Evolutionary conservation across 1,140 invertebrate species (phyloP), one percentile per base, ranked within the genome.

Genomic region (Dendroctonus valens): DNA sequence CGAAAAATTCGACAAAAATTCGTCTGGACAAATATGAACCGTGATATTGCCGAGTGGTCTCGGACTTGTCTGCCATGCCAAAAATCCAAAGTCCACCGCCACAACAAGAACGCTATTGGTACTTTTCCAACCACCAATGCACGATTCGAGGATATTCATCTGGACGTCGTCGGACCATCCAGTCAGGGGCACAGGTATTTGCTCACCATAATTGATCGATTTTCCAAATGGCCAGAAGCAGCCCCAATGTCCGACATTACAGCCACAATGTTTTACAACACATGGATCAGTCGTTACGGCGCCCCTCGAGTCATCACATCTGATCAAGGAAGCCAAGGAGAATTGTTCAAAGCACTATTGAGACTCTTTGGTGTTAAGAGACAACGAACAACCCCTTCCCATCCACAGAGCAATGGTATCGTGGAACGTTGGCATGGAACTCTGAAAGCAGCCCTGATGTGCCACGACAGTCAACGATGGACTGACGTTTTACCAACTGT

Each of bases 361-460:
- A 11, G 7, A 69, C 15, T 70, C 2, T 53, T 73, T 7, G 74
- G 79, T 5, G 60, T 69, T 5, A 50, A 73, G 39, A 70, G 74
- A 48, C 41, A 63, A 0, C 57, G 69, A 15, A 81, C 77, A 0
- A 79, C 79, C 0, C 65, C 77, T 5, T 80, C 77, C 53, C 75
- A 77, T 58, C 76, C 76, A 0, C 0, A 80, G 15, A 14, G n/a
- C 11, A 52, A 79, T 59, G 77, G 77, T 6, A 61, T 69, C 15
- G 53, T 77, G 0, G 78, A 80, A 57, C 44, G 77, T 42, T 75
- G 69, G 55, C 80, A 84, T 69, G 63, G 78, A 3, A 58, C 72
- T 40, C 61, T 83, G 6, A 82, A 83, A 68, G 53, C 72, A 12
- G 69, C 80, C 3, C 46, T 81, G 7, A 76, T 46, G 60, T 68